Conservation (phyloP, 2,113 vertebrate species). For the Empidonax traillii region DNA sequence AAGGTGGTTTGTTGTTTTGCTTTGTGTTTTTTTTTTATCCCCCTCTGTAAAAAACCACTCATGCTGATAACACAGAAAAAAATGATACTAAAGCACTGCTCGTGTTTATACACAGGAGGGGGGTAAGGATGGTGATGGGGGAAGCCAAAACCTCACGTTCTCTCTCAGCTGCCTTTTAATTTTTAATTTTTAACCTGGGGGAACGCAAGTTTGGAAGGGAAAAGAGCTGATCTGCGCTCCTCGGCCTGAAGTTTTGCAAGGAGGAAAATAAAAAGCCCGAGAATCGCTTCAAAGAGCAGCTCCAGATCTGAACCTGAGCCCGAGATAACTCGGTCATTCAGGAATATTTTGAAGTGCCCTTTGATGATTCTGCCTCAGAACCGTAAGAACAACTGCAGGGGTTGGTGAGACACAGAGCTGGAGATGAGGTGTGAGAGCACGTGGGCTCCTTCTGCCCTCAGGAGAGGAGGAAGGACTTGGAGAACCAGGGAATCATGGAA, state of each 20-base stretch:
- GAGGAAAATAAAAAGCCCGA: neutral
- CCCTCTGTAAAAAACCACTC: neutral
- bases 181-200: neutral
- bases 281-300: neutral
- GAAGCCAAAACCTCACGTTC: neutral
- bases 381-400: fast-evolving
- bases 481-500: neutral
- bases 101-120: fast-evolving
- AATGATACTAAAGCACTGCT: fast-evolving
- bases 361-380: neutral
- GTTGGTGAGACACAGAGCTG: neutral
- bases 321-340: neutral
- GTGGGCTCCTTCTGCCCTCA: neutral
- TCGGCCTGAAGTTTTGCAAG: neutral
- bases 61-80: fast-evolving
- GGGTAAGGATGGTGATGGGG: neutral
- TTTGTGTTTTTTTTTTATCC: neutral
- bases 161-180: neutral
- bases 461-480: neutral
- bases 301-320: fast-evolving
- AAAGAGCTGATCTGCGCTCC: neutral
- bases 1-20: too few relatives aligned
- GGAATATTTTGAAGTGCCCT: neutral
- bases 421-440: neutral
- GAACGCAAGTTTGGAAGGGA: neutral